Base-by-base conservation (phyloP, 2,113 vertebrate genomes). In the Hymenochirus boettgeri region DNA sequence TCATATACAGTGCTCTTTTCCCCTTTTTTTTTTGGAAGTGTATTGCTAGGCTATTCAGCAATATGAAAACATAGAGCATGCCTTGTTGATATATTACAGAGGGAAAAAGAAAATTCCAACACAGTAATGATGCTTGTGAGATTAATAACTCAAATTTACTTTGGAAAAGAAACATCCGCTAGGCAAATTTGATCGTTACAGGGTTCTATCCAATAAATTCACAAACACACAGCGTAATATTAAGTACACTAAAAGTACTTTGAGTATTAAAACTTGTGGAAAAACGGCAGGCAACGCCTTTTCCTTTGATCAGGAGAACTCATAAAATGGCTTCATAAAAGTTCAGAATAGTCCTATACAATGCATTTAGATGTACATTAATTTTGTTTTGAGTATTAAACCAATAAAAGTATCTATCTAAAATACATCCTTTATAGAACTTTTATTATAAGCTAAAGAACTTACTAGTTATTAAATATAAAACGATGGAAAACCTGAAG, bases 151-250 rank as follows among this genome's bases (percentile, higher is more conserved):
- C 79, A 84, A 76, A 82, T 82, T 87, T 86, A 85, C 80, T 84
- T 87, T 88, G 83, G 82, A 82, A 86, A 83, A 82, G 84, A 84
- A 88, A 86, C 84, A 85, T 86, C 85, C 82, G 81, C 84, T 80
- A 85, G 82, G 85, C 88, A 87, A 85, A 83, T 88, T 84, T 84
- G 88, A 82, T 88, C 83, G 52, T 86, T 87, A 84, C 85, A 87
- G 81, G 85, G 79, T 80, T 82, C 85, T 82, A 83, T 83, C 86
- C 83, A 87, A 86, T 77, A 82, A 85, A 81, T 71, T 78, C 83
- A 85, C 80, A 81, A 85, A 84, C 81, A 83, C 79, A 79, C 85
- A 84, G 84, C 83, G 83, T 84, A 85, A 80, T 76, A 83, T 85
- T 86, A 83, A 82, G 80, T 83, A 82, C 73, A 79, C 77, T 74